These are phyloP conservation scores for Vidua macroura DNA, from an alignment of 2,113 vertebrate genomes.

Conservation along the genomic window DNA sequence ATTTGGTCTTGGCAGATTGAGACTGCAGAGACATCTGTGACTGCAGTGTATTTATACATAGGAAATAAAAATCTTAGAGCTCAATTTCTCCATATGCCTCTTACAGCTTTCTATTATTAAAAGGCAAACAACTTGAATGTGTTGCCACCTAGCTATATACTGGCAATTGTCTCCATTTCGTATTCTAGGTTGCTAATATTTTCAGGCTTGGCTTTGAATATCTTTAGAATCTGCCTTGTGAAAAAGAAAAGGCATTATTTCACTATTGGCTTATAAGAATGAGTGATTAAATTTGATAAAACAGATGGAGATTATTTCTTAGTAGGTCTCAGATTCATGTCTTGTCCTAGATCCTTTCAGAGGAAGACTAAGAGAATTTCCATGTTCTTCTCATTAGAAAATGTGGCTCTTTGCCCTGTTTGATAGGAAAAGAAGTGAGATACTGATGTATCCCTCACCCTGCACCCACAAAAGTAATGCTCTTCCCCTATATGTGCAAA, in stretches of 20 bases:
- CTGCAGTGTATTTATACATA: slow-evolving; percentile 31
- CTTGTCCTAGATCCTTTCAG: not conserved
- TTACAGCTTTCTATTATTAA: slow-evolving; percentile 63
- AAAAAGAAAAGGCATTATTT: not conserved
- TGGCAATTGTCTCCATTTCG: slow-evolving; percentile 29
- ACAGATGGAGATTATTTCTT: not conserved
- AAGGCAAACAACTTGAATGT: slow-evolving; percentile 41
- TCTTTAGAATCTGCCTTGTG: slow-evolving; percentile 37
- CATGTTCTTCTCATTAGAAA: not conserved
- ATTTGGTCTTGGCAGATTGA: slow-evolving; percentile 51
- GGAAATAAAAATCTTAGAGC: slow-evolving; percentile 40
- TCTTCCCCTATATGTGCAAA: not conserved
- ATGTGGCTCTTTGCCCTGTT: not conserved
- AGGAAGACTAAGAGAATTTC: not conserved
- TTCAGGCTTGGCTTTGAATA: slow-evolving; percentile 33
- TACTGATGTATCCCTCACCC: not conserved
- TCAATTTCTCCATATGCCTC: slow-evolving; percentile 48
- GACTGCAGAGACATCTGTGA: slow-evolving; percentile 44
- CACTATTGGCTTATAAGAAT: not conserved
- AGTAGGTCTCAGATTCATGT: not conserved
- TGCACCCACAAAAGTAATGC: not conserved
- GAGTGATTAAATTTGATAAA: slow-evolving; percentile 24
- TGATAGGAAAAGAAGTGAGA: not conserved
- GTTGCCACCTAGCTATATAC: slow-evolving; percentile 31
- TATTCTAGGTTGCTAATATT: slow-evolving; percentile 38